These are phyloP conservation scores for Acrocyrtus sp. DNA, from an alignment of 2,888 invertebrate genomes.

Conservation along the genomic window DNA sequence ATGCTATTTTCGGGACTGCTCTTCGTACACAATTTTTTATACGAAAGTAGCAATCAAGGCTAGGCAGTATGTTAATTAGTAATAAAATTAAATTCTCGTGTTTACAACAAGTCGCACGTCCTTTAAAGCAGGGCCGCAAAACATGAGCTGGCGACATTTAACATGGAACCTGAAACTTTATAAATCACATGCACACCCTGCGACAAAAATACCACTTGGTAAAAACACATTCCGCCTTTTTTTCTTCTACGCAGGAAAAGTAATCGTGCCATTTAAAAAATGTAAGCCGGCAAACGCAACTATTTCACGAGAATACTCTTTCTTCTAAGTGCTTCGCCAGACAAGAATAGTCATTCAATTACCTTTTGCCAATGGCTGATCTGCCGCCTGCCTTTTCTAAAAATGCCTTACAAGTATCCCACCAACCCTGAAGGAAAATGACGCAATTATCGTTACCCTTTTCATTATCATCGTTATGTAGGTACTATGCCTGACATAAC, in stretches of 20 bases:
- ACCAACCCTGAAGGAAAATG: conserved; percentile 14
- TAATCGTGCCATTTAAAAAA: no score
- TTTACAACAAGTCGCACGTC: conserved; percentile 11
- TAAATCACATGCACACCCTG: no score
- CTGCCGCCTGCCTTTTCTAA: background rate
- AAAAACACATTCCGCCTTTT: no score
- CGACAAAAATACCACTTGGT: no score
- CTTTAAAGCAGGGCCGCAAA: conserved; percentile 6
- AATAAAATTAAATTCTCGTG: conserved; percentile 20
- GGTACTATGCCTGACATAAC: no score
- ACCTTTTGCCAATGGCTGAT: background rate
- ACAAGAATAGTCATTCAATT: conserved; percentile 31
- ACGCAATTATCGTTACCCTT: conserved; percentile 33
- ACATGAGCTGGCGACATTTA: background rate
- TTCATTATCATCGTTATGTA: conserved; percentile 18
- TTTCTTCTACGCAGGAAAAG: no score
- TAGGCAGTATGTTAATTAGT: conserved; percentile 24
- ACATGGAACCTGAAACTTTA: background rate
- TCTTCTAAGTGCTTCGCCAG: no score
- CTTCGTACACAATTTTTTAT: no score
- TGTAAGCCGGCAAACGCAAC: no score
- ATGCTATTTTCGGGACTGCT: no score
- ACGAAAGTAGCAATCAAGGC: no score
- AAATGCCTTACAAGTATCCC: conserved; percentile 8
- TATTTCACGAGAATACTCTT: no score